Conservation (phyloP, 1,140 invertebrate species). For the Drosophila arizonae region DNA sequence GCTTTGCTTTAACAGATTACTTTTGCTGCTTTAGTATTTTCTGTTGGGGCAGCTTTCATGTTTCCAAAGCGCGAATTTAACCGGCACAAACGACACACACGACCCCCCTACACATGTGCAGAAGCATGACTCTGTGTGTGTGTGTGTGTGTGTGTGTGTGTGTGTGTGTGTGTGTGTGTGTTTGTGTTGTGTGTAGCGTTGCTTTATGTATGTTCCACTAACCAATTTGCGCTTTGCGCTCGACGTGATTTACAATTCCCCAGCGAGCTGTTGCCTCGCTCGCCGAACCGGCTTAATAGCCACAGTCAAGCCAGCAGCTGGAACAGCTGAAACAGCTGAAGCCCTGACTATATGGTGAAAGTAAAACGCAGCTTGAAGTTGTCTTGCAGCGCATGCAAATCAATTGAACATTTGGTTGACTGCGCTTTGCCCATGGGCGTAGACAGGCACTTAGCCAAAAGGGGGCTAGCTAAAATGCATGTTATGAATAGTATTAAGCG, state of each 20-base stretch:
- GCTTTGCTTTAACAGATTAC: conserved; percentile 54
- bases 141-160: conserved; percentile 1
- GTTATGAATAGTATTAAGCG: too few species aligned
- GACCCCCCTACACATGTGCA: background rate
- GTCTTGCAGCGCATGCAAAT: conserved; percentile 62
- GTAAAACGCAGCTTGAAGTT: conserved; percentile 10
- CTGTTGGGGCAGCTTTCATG: conserved; percentile 52
- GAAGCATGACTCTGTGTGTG: too few species aligned
- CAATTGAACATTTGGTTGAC: conserved; percentile 69
- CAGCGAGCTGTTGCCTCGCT: conserved; percentile 60
- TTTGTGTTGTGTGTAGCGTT: conserved; percentile 12
- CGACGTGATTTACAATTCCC: conserved; percentile 78
- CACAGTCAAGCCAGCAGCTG: conserved; percentile 3
- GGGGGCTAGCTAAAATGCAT: background rate
- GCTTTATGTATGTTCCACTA: conserved; percentile 59
- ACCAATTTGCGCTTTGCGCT: conserved; percentile 76
- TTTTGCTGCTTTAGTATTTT: conserved; percentile 52
- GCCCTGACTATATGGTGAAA: background rate
- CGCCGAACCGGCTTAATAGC: conserved; percentile 25
- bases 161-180: background rate
- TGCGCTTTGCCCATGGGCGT: conserved; percentile 11
- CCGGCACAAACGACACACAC: conserved; percentile 23
- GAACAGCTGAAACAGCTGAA: background rate
- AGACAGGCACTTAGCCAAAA: background rate
- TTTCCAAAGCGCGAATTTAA: conserved; percentile 68